Evolutionary conservation across 2,888 invertebrate genomes (phyloP), one percentile per base, ranked within the genome.

Genomic region (Athalia cordata): DNA sequence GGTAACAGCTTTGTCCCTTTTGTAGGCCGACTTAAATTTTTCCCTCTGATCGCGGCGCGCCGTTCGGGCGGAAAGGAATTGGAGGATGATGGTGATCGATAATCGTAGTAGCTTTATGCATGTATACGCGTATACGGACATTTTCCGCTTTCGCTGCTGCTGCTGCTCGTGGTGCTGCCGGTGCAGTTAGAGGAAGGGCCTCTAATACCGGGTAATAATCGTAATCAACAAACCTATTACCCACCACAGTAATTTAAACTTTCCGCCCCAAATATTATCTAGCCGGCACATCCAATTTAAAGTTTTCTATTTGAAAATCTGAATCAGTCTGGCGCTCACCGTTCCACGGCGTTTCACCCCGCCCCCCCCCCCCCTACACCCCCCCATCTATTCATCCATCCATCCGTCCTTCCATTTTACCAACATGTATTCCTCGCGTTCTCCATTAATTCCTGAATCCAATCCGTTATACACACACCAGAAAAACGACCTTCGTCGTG

Each of bases 211-310:
- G 61, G 61, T 77, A 77, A 77, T 77, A 77, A 77, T 67, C 77
- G 77, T 77, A 77, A 77, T 77, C 77, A 77, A 77, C 77, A 77
- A 77, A 77, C 68, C 77, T 68, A 77, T 77, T 77, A 77, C 77
- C 77, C 15, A 68, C 77, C 67, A 68, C 67, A 68, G 67, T 62
- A 67, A 65, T 68, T 77, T 62, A 68, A 77, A 77, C 77, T 77
- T 77, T 68, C 61, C 77, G 59, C 77, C 52, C 77, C 52, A 57
- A 61, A 68, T 49, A 61, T 77, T 75, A 75, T 75, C 75, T 75
- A 77, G 66, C 77, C 67, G 43, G 59, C 77, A 13, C 68, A 62
- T 77, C 77, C 77, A 77, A 77, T 77, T 77, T 75, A 75, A 75
- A 75, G 75, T 75, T 75, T 75, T 64, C 75, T 75, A 64, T 75